Evolutionary conservation across 2,888 invertebrate species (phyloP), one percentile per base, ranked within the genome.

Genomic region (Leucophenga montana): DNA sequence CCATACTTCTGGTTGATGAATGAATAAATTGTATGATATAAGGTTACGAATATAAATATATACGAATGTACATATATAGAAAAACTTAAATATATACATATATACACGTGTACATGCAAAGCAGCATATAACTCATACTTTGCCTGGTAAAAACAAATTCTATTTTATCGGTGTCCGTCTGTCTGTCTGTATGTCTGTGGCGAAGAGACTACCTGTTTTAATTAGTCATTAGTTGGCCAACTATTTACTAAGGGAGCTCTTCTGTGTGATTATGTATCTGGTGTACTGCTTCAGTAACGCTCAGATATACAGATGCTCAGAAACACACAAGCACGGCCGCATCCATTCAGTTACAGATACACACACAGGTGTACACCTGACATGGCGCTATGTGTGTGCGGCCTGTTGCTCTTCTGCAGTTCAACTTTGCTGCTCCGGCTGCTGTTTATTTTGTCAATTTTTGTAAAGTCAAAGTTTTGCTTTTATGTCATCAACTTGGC

Each of bases 401-500:
- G 16, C 33, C 8, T 59, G 59, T 14, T 57, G 57, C 46, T 64
- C 27, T 27, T 27, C 27, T 27, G 27, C 27, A 27, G 27, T 27
- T 27, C 27, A 27, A 27, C 3, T 27, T 27, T 27, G 64, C 44
- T 64, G 64, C 20, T 64, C 3, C 46, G 3, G 39, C 9, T 39
- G 39, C 11, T 39, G 11, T 14, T 53, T 65, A 39, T 54, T 59
- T 33, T 20, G 56, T 5, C 6, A 27, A 13, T 46, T 62, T 62
- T 27, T 22, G 46, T 18, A 46, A 57, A 64, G 62, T n/a, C 22
- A 64, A 64, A 64, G 62, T 64, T 64, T 64, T 22, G 48, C 62
- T 64, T 64, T 64, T 48, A 64, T 64, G 62, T 64, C 62, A 64
- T 64, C 48, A 64, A 64, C 62, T 64, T 48, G 62, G 62, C 62